These are phyloP conservation scores for Aramus guarauna DNA, from an alignment of 2,113 vertebrate genomes.

Conservation along the genomic window DNA sequence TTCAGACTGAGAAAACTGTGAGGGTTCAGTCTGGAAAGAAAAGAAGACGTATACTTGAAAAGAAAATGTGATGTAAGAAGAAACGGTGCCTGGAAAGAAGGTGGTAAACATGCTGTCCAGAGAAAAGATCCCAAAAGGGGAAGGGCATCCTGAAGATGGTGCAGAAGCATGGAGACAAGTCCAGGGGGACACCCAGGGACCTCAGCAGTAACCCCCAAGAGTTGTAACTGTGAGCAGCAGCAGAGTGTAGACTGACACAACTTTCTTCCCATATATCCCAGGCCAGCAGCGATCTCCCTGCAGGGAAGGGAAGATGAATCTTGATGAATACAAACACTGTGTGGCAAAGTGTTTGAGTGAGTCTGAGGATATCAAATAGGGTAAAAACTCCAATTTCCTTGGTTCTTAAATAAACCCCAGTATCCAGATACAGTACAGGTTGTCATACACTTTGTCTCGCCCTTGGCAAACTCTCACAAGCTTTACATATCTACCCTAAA, in stretches of 20 bases:
- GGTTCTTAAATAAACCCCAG: neutral
- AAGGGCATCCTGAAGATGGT: neutral
- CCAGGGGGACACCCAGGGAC: no score
- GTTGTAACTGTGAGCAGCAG: neutral
- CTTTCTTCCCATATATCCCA: neutral
- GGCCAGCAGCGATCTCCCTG: neutral
- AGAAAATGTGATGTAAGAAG: neutral
- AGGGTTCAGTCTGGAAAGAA: neutral
- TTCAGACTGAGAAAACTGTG: neutral
- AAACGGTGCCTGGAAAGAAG: neutral
- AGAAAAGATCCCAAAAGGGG: neutral
- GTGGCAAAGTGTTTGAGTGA: neutral
- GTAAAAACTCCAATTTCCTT: neutral
- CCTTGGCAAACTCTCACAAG: neutral
- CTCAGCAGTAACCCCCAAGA: accelerated
- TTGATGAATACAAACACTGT: neutral
- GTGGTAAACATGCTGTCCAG: neutral
- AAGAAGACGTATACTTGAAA: neutral
- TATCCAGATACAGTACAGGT: neutral
- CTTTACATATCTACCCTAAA: neutral
- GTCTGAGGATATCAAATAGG: neutral
- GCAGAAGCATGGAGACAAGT: neutral
- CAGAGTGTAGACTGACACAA: neutral
- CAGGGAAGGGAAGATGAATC: neutral
- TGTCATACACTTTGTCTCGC: neutral